A percentile compares a stretch with the other conserved stretches of the same genome.
These are phyloP conservation scores for Anas platyrhynchos DNA, from an alignment of 2,113 vertebrate genomes.

Conservation along the genomic window DNA sequence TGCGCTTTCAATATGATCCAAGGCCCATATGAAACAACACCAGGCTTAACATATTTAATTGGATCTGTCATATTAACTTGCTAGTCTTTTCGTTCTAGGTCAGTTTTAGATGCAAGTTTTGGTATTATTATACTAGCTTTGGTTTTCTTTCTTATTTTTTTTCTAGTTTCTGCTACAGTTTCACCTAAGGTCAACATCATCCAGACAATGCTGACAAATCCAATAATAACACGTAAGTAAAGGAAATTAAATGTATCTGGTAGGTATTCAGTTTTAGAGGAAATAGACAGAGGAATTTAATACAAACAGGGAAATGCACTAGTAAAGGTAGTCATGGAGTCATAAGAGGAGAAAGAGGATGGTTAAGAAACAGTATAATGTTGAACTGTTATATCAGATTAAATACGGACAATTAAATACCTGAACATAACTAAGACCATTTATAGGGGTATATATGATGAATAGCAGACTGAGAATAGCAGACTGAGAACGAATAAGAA, in stretches of 20 bases:
- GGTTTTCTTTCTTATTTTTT: neutral
- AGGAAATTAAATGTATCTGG: neutral
- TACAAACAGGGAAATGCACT: neutral
- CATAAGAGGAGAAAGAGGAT: neutral
- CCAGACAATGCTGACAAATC: constrained; percentile 6
- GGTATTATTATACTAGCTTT: neutral
- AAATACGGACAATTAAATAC: neutral
- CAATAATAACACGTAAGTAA: constrained; percentile 62
- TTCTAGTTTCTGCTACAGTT: neutral
- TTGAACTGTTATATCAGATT: neutral
- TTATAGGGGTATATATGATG: neutral
- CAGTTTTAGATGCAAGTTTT: neutral
- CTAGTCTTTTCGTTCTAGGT: neutral
- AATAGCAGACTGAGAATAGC: neutral
- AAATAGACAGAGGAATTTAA: neutral
- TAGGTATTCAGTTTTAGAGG: neutral
- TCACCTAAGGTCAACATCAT: constrained; percentile 41
- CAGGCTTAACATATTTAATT: neutral
- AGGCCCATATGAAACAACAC: neutral
- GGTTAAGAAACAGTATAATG: neutral
- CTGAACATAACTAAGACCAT: neutral
- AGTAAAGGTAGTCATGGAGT: neutral
- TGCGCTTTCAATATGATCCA: neutral
- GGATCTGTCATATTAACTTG: neutral
- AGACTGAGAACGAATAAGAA: neutral